Percentiles rank a stretch among this genome's conserved stretches.
Conservation (phyloP, 2,113 vertebrate genomes). For the Vulpes ferrilata region DNA sequence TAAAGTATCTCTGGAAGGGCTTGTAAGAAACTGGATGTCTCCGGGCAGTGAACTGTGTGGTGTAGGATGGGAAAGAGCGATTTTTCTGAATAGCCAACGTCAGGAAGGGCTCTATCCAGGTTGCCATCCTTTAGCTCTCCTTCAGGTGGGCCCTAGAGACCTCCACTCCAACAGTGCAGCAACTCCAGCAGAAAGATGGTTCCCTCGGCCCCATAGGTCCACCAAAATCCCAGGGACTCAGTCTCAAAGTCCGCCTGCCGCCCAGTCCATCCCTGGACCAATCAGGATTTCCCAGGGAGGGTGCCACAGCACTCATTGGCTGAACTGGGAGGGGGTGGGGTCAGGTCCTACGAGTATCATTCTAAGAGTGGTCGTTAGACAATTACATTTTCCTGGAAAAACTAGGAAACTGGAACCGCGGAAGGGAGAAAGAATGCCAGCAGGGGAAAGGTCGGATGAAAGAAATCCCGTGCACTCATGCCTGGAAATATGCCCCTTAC, state of each 20-base stretch:
- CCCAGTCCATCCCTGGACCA: background rate
- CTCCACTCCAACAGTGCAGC: background rate
- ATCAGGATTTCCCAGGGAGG: background rate
- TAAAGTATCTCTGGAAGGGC: background rate
- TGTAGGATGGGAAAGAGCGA: background rate
- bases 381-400: background rate
- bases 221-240: background rate
- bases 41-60: background rate
- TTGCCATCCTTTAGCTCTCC: background rate
- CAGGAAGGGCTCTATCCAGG: rapidly evolving
- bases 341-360: background rate
- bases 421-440: background rate
- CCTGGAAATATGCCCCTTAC: background rate
- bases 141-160: too few relatives aligned
- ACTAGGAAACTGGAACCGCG: background rate
- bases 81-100: background rate
- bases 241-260: background rate
- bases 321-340: background rate
- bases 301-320: background rate
- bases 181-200: background rate
- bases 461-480: background rate
- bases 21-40: background rate
- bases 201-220: too few relatives aligned
- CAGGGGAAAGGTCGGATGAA: background rate
- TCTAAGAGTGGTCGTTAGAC: background rate